Evolutionary conservation across 2,113 vertebrate genomes (phyloP).

Genomic region (Engystomops pustulosus): DNA sequence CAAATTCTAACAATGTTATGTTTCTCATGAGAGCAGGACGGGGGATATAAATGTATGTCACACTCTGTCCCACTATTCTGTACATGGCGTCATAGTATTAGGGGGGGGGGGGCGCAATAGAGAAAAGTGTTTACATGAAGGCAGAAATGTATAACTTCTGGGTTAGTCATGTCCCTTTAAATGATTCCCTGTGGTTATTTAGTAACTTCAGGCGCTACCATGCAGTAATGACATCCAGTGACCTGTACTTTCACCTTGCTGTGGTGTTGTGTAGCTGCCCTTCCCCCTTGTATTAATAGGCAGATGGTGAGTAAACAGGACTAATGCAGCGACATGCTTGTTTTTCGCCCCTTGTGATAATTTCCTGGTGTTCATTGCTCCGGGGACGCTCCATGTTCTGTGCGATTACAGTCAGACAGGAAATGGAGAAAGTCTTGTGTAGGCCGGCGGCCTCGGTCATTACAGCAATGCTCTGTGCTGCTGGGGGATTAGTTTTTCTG

Average conservation of each 20-base stretch:
- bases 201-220: not conserved
- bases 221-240: not conserved
- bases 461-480: not conserved
- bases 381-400: not conserved
- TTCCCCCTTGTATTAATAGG: not conserved
- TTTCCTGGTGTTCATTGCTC: not conserved
- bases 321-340: not conserved
- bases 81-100: too few relatives aligned
- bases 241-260: not conserved
- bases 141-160: too few relatives aligned
- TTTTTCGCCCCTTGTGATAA: not conserved
- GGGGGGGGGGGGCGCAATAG: too few relatives aligned
- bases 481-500: not conserved
- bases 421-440: constrained; percentile 12
- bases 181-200: not conserved
- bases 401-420: not conserved
- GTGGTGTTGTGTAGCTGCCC: not conserved
- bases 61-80: too few relatives aligned
- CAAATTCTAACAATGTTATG: too few relatives aligned
- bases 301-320: not conserved
- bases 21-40: too few relatives aligned
- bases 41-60: too few relatives aligned
- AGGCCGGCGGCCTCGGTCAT: not conserved
- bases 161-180: not conserved
- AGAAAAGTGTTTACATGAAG: too few relatives aligned